Conservation (phyloP, 2,797 vertebrate genomes). For the Glossophaga mutica region DNA sequence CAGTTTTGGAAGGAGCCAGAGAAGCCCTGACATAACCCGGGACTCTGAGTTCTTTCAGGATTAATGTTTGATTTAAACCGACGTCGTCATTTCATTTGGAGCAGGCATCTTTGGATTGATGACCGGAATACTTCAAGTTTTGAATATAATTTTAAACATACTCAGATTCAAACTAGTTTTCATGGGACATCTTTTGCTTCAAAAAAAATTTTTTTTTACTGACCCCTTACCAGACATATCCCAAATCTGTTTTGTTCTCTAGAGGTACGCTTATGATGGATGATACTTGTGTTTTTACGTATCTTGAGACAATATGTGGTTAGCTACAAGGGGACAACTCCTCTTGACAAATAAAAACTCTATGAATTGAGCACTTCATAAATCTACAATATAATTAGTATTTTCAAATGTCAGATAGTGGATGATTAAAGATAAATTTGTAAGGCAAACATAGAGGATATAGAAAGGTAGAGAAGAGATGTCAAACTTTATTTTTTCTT, state of each 20-base stretch:
- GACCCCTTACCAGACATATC: background rate
- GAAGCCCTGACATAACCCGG: background rate
- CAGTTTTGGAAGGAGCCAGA: background rate
- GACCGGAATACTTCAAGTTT: background rate
- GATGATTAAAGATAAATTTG: background rate
- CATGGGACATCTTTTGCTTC: background rate
- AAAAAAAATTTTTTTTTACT: background rate
- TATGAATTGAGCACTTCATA: background rate
- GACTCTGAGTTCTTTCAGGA: background rate
- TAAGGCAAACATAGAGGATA: background rate
- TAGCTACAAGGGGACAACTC: background rate
- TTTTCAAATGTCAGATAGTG: background rate
- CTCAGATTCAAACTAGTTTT: background rate
- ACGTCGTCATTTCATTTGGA: background rate
- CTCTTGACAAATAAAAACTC: constrained; percentile 19
- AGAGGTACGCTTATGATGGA: background rate
- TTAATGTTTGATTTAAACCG: background rate
- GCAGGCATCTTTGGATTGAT: background rate
- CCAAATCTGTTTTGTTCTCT: background rate
- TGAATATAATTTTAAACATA: background rate
- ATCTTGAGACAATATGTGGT: background rate
- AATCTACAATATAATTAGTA: background rate
- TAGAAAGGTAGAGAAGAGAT: background rate
- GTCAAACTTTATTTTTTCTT: background rate
- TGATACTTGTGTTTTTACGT: background rate